phyloP scores from a whole-genome alignment of 2,797 vertebrate species.

The Pseudochaenichthys georgianus region DNA sequence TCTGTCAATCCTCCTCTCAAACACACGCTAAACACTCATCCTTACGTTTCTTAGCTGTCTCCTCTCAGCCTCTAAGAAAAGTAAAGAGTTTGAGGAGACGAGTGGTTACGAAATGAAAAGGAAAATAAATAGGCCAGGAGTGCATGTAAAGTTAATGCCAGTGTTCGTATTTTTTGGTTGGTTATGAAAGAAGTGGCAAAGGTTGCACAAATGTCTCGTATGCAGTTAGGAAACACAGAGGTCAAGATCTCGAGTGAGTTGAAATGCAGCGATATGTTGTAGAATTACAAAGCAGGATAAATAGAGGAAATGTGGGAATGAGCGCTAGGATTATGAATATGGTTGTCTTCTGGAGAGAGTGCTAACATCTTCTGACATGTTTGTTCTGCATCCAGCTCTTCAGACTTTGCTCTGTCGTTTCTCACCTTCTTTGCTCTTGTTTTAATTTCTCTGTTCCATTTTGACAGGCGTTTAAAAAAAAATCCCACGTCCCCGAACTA shows the following conservation, averaged over 20 bases:
- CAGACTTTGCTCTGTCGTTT: conserved; percentile 64
- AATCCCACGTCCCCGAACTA: conserved; percentile 75
- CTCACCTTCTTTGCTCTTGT: conserved; percentile 51
- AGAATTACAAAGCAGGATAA: conserved; percentile 56
- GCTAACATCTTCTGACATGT: conserved; percentile 65
- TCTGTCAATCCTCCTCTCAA: conserved; percentile 62
- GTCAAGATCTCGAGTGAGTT: conserved; percentile 63
- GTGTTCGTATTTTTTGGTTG: conserved; percentile 58
- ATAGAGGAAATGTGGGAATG: conserved; percentile 49
- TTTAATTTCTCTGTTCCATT: conserved; percentile 62
- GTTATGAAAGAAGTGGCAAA: conserved; percentile 54
- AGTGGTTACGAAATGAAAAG: conserved; percentile 40
- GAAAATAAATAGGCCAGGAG: conserved; percentile 50
- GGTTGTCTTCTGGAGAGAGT: conserved; percentile 41
- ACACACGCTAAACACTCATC: conserved; percentile 44
- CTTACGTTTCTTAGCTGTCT: conserved; percentile 42
- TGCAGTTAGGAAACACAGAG: conserved; percentile 51
- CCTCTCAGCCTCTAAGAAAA: conserved; percentile 40
- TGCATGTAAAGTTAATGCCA: conserved; percentile 46
- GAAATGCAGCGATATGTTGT: conserved; percentile 46
- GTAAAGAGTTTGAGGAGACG: conserved; percentile 46
- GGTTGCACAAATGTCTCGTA: conserved; percentile 54
- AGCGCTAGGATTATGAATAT: conserved; percentile 52
- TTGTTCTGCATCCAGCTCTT: conserved; percentile 69
- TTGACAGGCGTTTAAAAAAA: conserved; percentile 65